Evolutionary conservation across 2,113 vertebrate genomes (phyloP).

Genomic region (Alaudala cheleensis): DNA sequence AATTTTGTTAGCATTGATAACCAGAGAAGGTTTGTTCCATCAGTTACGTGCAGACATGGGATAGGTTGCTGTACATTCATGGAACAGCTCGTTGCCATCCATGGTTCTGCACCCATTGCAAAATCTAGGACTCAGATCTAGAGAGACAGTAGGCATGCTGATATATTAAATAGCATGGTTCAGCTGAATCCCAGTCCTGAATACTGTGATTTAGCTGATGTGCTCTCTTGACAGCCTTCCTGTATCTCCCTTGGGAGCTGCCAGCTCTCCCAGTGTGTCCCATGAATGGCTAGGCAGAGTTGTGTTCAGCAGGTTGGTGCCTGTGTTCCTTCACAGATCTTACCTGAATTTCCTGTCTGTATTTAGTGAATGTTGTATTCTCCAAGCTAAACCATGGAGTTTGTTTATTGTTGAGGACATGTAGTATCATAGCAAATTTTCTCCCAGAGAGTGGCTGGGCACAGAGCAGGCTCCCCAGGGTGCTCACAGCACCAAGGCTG

Average conservation of each 20-base stretch:
- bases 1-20: background rate
- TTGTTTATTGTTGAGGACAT: background rate
- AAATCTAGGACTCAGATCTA: background rate
- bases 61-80: accelerated
- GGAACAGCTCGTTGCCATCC: background rate
- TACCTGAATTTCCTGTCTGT: background rate
- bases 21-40: background rate
- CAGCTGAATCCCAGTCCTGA: background rate
- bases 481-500: background rate
- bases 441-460: background rate
- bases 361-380: background rate
- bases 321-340: background rate
- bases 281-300: background rate
- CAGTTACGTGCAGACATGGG: accelerated
- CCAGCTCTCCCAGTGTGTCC: background rate
- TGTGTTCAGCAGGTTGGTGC: background rate
- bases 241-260: background rate
- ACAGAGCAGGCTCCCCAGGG: background rate
- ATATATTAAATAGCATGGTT: background rate
- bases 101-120: background rate
- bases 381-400: background rate
- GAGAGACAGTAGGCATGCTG: background rate
- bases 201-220: background rate
- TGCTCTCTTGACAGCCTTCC: background rate
- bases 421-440: background rate